phyloP scores from a whole-genome alignment of 1,140 invertebrate genomes.

The Pissodes strobi region DNA sequence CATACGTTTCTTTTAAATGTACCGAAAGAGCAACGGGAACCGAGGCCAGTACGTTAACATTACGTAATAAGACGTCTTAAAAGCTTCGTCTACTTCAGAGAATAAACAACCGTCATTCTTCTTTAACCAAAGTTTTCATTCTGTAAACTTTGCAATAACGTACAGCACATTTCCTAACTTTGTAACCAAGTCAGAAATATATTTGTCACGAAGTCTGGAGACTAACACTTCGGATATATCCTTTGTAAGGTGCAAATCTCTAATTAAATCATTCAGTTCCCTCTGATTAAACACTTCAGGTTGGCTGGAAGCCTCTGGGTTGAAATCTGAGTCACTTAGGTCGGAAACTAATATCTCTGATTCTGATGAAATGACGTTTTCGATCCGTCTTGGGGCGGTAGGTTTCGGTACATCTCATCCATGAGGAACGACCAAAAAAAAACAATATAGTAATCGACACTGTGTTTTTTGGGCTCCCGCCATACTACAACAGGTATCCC shows the following conservation, averaged over 20 bases:
- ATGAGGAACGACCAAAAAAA: background rate
- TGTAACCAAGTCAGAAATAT: too few relatives aligned
- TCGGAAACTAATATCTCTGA: background rate
- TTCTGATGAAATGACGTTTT: too few relatives aligned
- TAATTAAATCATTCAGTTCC: conserved; percentile 1
- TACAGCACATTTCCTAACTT: background rate
- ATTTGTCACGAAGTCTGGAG: too few relatives aligned
- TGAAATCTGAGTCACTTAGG: conserved; percentile 5
- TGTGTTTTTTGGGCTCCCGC: background rate
- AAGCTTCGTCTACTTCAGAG: conserved; percentile 21
- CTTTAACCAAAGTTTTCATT: too few relatives aligned
- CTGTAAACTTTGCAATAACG: too few relatives aligned
- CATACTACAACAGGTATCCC: too few relatives aligned
- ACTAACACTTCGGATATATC: background rate
- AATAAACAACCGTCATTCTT: conserved; percentile 21
- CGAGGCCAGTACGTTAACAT: conserved; percentile 15
- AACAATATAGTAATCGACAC: background rate
- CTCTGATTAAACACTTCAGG: conserved; percentile 6
- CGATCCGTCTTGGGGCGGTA: too few relatives aligned
- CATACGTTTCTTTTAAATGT: conserved; percentile 23
- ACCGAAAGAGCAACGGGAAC: conserved; percentile 10
- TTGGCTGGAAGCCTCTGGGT: background rate
- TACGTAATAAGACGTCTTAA: conserved; percentile 29
- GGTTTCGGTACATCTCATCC: background rate
- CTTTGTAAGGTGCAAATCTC: conserved; percentile 1